A percentile compares a stretch with the other conserved stretches of the same genome.
Evolutionary conservation across 2,113 vertebrate genomes (phyloP).

Genomic region (Megaleporinus macrocephalus): DNA sequence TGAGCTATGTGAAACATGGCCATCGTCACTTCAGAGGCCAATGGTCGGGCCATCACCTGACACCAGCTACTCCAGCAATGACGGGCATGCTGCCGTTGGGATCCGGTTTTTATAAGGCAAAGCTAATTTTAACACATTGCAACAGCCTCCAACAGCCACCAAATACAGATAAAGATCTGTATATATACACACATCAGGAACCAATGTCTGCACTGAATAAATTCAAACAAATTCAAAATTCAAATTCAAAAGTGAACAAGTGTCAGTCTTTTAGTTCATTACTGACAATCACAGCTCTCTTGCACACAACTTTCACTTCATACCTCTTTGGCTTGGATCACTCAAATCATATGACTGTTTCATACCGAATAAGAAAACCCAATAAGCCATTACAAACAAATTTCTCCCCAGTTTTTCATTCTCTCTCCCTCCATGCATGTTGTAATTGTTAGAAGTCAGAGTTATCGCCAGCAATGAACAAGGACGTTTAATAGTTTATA

Average conservation of each 20-base stretch:
- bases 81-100: slow-evolving; percentile 11
- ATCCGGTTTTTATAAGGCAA: slow-evolving; percentile 32
- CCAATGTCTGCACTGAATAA: not conserved
- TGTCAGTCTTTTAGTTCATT: not conserved
- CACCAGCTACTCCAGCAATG: slow-evolving; percentile 36
- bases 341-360: not conserved
- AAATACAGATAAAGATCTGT: slow-evolving; percentile 41
- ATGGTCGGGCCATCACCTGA: slow-evolving; percentile 13
- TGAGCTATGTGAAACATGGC: not conserved
- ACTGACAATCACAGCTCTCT: not conserved
- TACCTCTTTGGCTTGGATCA: not conserved
- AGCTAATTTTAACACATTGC: slow-evolving; percentile 48
- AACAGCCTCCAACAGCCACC: slow-evolving; percentile 30
- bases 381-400: not conserved
- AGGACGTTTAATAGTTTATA: too few relatives aligned
- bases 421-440: not conserved
- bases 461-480: not conserved
- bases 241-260: too few relatives aligned
- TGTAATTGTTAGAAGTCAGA: not conserved
- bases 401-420: not conserved
- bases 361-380: not conserved
- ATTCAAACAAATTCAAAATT: too few relatives aligned
- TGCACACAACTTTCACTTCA: not conserved
- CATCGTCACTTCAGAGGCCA: not conserved
- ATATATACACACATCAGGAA: not conserved